These are phyloP conservation scores for Callitettix versicolor DNA, from an alignment of 1,140 invertebrate genomes.

Conservation along the genomic window DNA sequence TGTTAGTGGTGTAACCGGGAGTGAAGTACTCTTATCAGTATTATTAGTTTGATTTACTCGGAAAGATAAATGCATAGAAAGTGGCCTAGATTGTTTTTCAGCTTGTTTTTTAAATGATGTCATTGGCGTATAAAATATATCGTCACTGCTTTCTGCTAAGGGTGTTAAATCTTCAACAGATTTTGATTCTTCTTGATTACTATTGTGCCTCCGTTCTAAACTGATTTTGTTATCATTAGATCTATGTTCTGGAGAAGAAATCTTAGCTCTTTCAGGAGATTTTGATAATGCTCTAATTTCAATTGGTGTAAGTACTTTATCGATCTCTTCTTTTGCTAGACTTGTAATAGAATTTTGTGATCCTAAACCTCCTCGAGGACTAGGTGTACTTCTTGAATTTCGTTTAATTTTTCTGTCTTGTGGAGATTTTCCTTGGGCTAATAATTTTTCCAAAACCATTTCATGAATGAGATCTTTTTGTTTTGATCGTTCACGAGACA, in stretches of 20 bases:
- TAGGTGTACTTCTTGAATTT: constrained; percentile 31
- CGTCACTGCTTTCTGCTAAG: neutral
- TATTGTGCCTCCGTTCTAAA: neutral
- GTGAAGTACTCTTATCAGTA: constrained; percentile 7
- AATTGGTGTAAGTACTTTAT: no score
- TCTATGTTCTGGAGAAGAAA: no score
- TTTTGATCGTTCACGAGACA: constrained; percentile 51
- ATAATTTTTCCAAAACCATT: constrained; percentile 65
- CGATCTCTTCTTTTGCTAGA: constrained; percentile 2
- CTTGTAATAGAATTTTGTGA: constrained; percentile 16
- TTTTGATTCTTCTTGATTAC: neutral
- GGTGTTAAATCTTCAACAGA: neutral
- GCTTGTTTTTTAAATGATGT: constrained; percentile 20
- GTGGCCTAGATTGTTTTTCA: constrained; percentile 14
- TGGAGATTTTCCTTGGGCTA: constrained; percentile 52
- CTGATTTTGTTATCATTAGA: neutral
- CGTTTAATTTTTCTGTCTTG: constrained; percentile 43
- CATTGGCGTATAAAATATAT: constrained; percentile 20
- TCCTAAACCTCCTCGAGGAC: constrained; percentile 13
- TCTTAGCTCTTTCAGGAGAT: no score
- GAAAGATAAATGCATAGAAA: constrained; percentile 23
- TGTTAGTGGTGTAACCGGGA: constrained; percentile 5
- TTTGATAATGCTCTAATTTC: no score
- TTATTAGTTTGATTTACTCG: constrained; percentile 9
- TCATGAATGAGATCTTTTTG: constrained; percentile 63